Percentiles rank a stretch among this genome's conserved stretches.
phyloP scores from a whole-genome alignment of 2,113 vertebrate genomes.

The Brachypteracias leptosomus region DNA sequence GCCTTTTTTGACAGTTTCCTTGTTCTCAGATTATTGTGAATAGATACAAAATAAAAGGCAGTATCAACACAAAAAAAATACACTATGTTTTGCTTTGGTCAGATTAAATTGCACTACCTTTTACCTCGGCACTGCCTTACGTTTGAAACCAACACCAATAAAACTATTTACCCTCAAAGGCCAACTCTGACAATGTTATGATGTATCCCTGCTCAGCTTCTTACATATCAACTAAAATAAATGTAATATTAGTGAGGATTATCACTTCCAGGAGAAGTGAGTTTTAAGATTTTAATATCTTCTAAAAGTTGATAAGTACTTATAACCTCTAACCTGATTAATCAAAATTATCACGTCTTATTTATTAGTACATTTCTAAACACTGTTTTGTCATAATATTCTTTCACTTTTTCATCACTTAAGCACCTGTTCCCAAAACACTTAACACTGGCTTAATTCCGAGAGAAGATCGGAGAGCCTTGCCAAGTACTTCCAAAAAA shows the following conservation, averaged over 20 bases:
- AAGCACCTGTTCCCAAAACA: neutral
- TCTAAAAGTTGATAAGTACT: neutral
- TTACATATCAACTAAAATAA: neutral
- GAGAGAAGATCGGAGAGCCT: neutral
- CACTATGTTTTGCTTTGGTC: neutral
- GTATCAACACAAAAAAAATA: neutral
- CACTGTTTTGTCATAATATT: neutral
- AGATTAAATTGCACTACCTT: neutral
- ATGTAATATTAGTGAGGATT: neutral
- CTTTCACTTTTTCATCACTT: neutral
- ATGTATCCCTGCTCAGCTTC: neutral
- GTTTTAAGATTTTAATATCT: neutral
- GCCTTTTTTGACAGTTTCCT: slow-evolving; percentile 18
- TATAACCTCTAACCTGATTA: neutral
- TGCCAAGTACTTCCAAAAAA: neutral
- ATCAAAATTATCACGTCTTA: slow-evolving; percentile 2
- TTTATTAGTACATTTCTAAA: neutral
- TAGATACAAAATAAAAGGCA: slow-evolving; percentile 17
- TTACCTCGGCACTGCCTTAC: neutral
- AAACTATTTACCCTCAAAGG: neutral
- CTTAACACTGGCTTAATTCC: neutral
- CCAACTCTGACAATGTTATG: neutral
- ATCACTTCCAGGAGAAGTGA: neutral
- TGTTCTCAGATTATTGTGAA: slow-evolving; percentile 53
- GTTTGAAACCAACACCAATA: neutral